Evolutionary conservation across 1,140 invertebrate genomes (phyloP).

Genomic region (Calycopis cecrops): DNA sequence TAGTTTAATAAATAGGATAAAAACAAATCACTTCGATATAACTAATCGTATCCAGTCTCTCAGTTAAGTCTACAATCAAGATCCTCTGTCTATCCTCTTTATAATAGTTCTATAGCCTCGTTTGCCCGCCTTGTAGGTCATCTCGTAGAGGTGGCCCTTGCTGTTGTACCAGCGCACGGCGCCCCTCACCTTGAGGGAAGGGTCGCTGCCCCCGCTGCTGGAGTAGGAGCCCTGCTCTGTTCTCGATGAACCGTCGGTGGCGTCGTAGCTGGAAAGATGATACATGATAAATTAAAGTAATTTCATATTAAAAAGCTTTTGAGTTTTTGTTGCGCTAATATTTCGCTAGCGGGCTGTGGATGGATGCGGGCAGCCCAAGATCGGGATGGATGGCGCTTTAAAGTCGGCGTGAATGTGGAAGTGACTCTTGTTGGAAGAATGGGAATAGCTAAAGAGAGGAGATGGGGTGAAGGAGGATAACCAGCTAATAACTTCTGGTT

Average conservation of each 20-base stretch:
- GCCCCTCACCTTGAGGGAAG: constrained; percentile 75
- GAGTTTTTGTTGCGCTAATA: no score
- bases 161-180: constrained; percentile 77
- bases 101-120: constrained; percentile 71
- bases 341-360: no score
- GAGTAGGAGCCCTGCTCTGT: constrained; percentile 57
- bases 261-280: constrained; percentile 61
- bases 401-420: no score
- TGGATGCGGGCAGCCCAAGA: no score
- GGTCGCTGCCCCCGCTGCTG: constrained; percentile 76
- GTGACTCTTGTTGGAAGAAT: no score
- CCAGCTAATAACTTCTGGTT: no score
- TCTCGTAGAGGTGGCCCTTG: constrained; percentile 82
- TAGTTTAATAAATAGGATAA: constrained; percentile 42
- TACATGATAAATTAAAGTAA: constrained; percentile 6
- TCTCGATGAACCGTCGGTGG: constrained; percentile 61
- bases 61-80: constrained; percentile 18
- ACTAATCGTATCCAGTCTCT: constrained; percentile 35
- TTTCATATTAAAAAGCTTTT: no score
- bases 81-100: constrained; percentile 49
- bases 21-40: constrained; percentile 28
- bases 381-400: no score
- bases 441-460: no score
- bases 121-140: constrained; percentile 78
- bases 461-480: no score